A percentile compares a stretch with the other conserved stretches of the same genome.
These are phyloP conservation scores for Esox niger DNA, from an alignment of 2,113 vertebrate species.

Conservation along the genomic window DNA sequence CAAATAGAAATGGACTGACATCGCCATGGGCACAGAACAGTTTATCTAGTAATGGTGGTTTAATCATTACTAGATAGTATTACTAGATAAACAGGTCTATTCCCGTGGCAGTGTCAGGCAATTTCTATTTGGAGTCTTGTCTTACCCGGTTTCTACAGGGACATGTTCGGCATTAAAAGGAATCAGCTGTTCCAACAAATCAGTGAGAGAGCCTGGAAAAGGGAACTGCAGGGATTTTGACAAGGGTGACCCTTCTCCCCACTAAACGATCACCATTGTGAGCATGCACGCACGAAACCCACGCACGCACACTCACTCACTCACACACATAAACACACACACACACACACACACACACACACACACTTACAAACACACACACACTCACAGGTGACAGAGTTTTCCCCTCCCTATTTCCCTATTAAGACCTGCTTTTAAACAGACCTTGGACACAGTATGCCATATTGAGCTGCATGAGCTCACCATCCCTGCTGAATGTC, in stretches of 20 bases:
- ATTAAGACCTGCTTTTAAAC: conserved; percentile 7
- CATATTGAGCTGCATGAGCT: conserved; percentile 12
- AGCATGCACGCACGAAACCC: not conserved
- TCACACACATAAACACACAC: too few species aligned
- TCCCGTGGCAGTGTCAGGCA: conserved; percentile 19
- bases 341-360: too few species aligned
- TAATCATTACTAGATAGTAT: too few species aligned
- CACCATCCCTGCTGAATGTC: conserved; percentile 4
- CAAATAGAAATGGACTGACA: too few species aligned
- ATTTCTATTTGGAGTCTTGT: conserved; percentile 16
- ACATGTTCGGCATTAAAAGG: conserved; percentile 31
- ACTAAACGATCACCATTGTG: not conserved
- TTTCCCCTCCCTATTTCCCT: not conserved
- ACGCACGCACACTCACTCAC: too few species aligned
- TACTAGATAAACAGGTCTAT: conserved; percentile 3
- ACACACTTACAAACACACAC: not conserved
- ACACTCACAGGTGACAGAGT: not conserved
- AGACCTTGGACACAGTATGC: conserved; percentile 5
- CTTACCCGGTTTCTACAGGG: conserved; percentile 17
- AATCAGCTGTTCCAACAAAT: conserved; percentile 31
- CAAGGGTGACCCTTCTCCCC: not conserved
- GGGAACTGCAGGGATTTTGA: conserved; percentile 16
- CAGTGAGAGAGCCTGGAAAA: conserved; percentile 24
- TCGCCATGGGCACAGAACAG: too few species aligned
- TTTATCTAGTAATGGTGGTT: too few species aligned